Percentiles rank a stretch among this genome's conserved stretches.
phyloP scores from a whole-genome alignment of 2,113 vertebrate genomes.

The Pan paniscus region DNA sequence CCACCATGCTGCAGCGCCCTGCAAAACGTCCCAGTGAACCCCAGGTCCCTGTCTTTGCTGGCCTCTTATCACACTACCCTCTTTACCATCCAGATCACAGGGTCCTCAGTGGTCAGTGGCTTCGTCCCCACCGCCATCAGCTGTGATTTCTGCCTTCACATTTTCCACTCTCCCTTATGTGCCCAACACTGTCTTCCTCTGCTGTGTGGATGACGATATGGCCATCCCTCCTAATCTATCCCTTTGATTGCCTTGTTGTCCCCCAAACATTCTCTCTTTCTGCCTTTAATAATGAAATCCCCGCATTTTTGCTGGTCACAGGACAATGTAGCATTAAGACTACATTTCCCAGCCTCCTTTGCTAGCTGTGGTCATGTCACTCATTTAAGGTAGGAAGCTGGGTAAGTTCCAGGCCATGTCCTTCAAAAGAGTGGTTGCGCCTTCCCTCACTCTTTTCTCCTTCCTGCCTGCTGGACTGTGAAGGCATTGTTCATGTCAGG shows the following conservation, averaged over 20 bases:
- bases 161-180: neutral
- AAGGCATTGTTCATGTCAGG: neutral
- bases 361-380: neutral
- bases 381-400: neutral
- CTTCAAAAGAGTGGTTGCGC: neutral
- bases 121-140: neutral
- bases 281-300: neutral
- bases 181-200: neutral
- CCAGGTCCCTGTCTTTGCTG: neutral
- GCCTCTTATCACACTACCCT: neutral
- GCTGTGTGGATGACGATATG: neutral
- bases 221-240: neutral
- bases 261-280: neutral
- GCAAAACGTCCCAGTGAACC: rapidly evolving
- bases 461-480: neutral
- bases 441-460: neutral
- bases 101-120: neutral
- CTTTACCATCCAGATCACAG: neutral
- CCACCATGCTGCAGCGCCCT: neutral
- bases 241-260: neutral
- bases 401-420: neutral
- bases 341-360: neutral
- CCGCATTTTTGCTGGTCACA: neutral
- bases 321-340: neutral
- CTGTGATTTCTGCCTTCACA: neutral